A percentile compares a stretch with the other conserved stretches of the same genome.
These are phyloP conservation scores for Phasia obesa DNA, from an alignment of 2,888 invertebrate species.

Conservation along the genomic window DNA sequence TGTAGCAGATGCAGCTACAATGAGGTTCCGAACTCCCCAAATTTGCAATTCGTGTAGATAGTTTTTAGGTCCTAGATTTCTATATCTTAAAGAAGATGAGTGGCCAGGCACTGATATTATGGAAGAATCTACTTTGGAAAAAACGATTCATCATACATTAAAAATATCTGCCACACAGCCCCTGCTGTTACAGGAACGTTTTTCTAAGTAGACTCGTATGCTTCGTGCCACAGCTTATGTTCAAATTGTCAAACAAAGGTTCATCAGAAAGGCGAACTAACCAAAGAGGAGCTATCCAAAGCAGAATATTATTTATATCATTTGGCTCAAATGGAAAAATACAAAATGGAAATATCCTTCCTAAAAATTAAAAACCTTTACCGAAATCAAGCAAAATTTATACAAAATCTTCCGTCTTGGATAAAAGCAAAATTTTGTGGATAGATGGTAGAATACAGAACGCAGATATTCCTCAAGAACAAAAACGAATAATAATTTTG, in stretches of 20 bases:
- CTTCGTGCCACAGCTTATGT: conserved; percentile 41
- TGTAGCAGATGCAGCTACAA: conserved; percentile 52
- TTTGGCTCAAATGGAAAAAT: conserved; percentile 50
- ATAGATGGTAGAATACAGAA: too few species aligned
- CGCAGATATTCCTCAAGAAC: too few species aligned
- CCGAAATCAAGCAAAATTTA: conserved; percentile 47
- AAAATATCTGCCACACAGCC: too few species aligned
- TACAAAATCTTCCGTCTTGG: conserved; percentile 24
- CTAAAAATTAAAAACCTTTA: background rate
- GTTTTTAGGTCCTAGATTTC: conserved; percentile 39
- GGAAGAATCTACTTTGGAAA: conserved; percentile 13
- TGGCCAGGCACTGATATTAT: conserved; percentile 14
- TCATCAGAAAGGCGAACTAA: conserved; percentile 20
- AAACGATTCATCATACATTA: background rate
- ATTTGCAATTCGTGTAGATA: conserved; percentile 18
- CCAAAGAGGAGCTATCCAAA: conserved; percentile 48
- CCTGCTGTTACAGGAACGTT: conserved; percentile 29
- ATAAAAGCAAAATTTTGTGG: conserved; percentile 38
- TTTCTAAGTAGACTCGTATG: conserved; percentile 52
- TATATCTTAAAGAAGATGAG: conserved; percentile 13
- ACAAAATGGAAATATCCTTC: conserved; percentile 34
- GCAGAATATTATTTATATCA: conserved; percentile 29
- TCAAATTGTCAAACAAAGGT: conserved; percentile 15
- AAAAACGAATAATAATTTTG: background rate
- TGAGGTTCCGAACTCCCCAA: background rate